phyloP scores from a whole-genome alignment of 2,888 invertebrate genomes.

The Amiota communis region DNA sequence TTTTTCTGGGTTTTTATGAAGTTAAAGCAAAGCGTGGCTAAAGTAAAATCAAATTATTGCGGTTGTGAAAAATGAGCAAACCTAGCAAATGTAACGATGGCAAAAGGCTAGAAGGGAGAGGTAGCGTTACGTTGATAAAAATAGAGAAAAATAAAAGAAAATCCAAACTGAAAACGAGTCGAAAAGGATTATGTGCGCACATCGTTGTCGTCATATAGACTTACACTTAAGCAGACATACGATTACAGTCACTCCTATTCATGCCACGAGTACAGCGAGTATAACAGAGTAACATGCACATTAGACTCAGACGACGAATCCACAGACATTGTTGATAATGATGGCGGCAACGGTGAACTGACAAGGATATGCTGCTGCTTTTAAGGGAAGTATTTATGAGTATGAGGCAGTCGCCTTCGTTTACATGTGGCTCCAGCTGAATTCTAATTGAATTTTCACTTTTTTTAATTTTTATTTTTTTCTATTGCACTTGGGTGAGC shows the following conservation, averaged over 20 bases:
- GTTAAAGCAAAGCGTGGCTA: constrained; percentile 55
- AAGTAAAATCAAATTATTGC: constrained; percentile 65
- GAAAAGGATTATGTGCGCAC: constrained; percentile 26
- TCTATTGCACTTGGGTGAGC: background rate
- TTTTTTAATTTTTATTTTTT: constrained; percentile 47
- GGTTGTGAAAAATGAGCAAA: constrained; percentile 44
- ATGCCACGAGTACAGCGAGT: background rate
- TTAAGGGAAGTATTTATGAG: background rate
- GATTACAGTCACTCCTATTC: background rate
- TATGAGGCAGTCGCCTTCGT: constrained; percentile 40
- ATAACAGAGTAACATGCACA: background rate
- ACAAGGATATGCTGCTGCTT: too few relatives aligned
- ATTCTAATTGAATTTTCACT: constrained; percentile 66
- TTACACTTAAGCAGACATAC: background rate
- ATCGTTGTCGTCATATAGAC: constrained; percentile 5
- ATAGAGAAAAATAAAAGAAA: constrained; percentile 15
- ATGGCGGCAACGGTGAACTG: too few relatives aligned
- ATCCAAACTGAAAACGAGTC: background rate
- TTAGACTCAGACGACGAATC: background rate
- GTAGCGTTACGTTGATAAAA: constrained; percentile 36
- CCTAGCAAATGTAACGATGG: constrained; percentile 32
- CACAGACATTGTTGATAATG: too few relatives aligned
- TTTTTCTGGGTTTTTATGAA: constrained; percentile 53
- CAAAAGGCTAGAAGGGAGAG: constrained; percentile 55
- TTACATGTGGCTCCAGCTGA: constrained; percentile 55